phyloP scores from a whole-genome alignment of 2,888 invertebrate species.

The Neoitamus cyanurus region DNA sequence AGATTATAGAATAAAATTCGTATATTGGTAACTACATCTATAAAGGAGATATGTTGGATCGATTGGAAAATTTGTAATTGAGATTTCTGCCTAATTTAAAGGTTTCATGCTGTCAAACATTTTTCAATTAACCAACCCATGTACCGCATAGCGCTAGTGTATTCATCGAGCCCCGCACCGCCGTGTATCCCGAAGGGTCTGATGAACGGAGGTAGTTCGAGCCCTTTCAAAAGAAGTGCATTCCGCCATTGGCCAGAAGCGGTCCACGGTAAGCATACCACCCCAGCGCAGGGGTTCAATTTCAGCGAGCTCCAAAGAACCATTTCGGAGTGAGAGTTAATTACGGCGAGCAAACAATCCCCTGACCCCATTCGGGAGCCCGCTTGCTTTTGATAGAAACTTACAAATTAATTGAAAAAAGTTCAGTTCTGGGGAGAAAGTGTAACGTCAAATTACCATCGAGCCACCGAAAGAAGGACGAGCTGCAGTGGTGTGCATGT shows the following conservation, averaged over 20 bases:
- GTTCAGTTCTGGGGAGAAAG: neutral
- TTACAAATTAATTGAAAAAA: constrained; percentile 18
- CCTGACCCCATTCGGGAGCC: neutral
- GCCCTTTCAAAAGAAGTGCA: neutral
- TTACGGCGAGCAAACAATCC: neutral
- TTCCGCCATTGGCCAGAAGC: neutral
- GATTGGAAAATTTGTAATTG: neutral
- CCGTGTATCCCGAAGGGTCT: neutral
- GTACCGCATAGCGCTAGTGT: neutral
- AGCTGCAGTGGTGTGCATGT: neutral
- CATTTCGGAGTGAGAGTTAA: neutral
- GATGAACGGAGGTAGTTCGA: neutral
- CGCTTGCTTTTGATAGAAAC: neutral
- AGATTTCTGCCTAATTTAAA: neutral
- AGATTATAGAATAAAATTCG: too few species aligned
- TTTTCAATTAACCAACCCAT: neutral
- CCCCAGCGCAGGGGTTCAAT: neutral
- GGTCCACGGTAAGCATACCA: neutral
- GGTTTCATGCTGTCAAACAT: neutral
- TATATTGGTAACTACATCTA: too few species aligned
- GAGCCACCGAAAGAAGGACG: neutral
- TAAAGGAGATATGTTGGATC: too few species aligned
- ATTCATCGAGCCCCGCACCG: neutral
- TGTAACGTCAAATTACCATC: neutral
- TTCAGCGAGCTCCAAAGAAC: neutral